Evolutionary conservation across 2,113 vertebrate genomes (phyloP).

Genomic region (Dicrurus megarhynchus): DNA sequence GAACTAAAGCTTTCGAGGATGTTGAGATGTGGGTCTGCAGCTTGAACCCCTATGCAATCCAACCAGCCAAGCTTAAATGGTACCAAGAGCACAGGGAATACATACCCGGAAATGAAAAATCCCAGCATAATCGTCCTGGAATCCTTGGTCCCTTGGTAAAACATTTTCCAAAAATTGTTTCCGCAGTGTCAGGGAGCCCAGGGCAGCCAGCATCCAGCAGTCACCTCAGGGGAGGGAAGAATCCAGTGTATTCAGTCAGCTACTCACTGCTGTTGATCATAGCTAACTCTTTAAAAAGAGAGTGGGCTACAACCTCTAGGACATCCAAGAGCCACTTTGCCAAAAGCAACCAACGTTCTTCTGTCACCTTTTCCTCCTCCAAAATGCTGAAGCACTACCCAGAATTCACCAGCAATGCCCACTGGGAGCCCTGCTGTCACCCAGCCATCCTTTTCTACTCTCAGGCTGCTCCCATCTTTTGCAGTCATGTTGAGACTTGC

Average conservation of each 20-base stretch:
- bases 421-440: not conserved
- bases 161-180: slow-evolving; percentile 63
- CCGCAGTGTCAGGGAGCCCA: slow-evolving; percentile 73
- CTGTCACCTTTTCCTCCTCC: not conserved
- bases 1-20: not conserved
- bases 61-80: not conserved
- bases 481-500: not conserved
- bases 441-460: not conserved
- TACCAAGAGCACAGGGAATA: not conserved
- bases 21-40: not conserved
- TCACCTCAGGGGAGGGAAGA: slow-evolving; percentile 55
- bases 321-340: not conserved
- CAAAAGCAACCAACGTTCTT: not conserved
- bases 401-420: not conserved
- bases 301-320: not conserved
- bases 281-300: not conserved
- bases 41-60: not conserved
- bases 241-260: not conserved
- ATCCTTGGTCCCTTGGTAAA: slow-evolving; percentile 72
- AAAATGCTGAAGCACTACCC: not conserved
- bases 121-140: slow-evolving; percentile 65
- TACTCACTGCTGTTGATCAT: not conserved
- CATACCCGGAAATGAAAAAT: slow-evolving; percentile 78
- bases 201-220: slow-evolving; percentile 79
- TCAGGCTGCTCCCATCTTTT: not conserved